Evolutionary conservation across 1,140 invertebrate genomes (phyloP).

Genomic region (Hypsibius dujardini): DNA sequence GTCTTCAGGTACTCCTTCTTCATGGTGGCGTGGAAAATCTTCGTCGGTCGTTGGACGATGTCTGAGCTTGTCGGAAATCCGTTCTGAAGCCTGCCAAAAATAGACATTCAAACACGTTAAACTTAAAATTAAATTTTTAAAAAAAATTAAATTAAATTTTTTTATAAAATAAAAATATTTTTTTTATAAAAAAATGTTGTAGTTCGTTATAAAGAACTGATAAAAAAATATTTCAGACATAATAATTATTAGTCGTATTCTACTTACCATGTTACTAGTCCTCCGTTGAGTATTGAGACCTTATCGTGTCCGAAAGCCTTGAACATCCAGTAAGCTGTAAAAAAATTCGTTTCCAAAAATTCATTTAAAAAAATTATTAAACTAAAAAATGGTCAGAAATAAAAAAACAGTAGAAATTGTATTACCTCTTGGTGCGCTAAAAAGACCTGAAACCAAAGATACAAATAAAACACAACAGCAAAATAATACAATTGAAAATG

Average conservation of each 20-base stretch:
- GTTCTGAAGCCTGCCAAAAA: neutral
- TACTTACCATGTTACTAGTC: neutral
- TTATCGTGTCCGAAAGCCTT: neutral
- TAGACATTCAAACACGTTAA: neutral
- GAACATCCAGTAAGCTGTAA: conserved; percentile 8
- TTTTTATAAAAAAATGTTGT: no score
- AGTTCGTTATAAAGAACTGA: no score
- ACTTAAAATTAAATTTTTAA: conserved; percentile 2
- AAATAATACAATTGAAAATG: no score
- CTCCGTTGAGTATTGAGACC: neutral
- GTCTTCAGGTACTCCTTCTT: neutral
- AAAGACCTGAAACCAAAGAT: neutral
- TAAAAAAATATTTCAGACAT: no score
- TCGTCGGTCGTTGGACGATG: neutral
- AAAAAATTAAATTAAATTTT: neutral
- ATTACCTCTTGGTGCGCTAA: neutral
- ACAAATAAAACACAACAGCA: no score
- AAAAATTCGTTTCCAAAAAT: neutral
- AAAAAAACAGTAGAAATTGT: neutral
- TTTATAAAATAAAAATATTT: no score
- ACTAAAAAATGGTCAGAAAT: neutral
- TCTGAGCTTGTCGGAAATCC: neutral
- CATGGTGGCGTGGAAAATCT: conserved; percentile 3
- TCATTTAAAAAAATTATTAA: no score
- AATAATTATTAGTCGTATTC: neutral